Evolutionary conservation across 2,797 vertebrate species (phyloP), one percentile per base, ranked within the genome.

Genomic region (Nannoperca australis): DNA sequence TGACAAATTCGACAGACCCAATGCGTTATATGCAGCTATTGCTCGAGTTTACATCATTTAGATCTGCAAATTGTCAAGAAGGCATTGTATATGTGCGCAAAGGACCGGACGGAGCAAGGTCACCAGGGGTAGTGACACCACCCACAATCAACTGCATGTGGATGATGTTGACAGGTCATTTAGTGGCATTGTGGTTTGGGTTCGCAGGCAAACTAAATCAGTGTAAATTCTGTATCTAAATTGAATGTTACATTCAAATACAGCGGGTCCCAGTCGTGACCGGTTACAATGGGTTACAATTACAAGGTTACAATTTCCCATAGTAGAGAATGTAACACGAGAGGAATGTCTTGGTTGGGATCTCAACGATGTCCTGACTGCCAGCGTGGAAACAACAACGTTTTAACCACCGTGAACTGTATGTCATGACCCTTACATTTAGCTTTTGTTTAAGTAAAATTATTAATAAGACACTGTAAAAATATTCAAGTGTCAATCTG

Each of bases 201-300:
- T 65, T 5, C 15, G 14, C 7, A 42, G 2, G 6, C 9, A 13
- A 44, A 27, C 34, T 6, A 27, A 51, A n/a, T 10, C 1, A 9
- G 3, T 7, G 5, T 3, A 8, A 24, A 1, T 3, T 5, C 0
- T 27, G 3, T 12, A 3, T 11, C 7, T 18, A 30, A 30, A 20
- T 14, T 18, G n/a, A 4, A 0, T 12, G 50, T 69, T 60, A 3
- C 8, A 30, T 8, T 36, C 22, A 40, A 27, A 38, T 14, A 32
- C 17, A 56, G 14, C 6, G 8, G 20, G 32, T 49, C 2, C 30
- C 30, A 22, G 67, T 7, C 6, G 61, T 68, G 49, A 73, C 61
- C 3, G 3, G 0, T 11, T 5, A 53, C 0, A 4, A 7, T 27
- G 24, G 3, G 0, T 11, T 5, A 53, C 0, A 4, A 7, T 11